phyloP scores from a whole-genome alignment of 2,113 vertebrate species.

The Rattus norvegicus region GRCr8 NC_086023.1:40313001-40313500 shows the following conservation, averaged over 20 bases:
- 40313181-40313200: neutral
- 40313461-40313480: neutral
- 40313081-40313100: neutral
- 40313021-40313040: neutral
- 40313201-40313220: constrained; percentile 18
- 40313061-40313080: neutral
- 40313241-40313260: neutral
- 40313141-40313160: neutral
- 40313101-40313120: neutral
- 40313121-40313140: neutral
- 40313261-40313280: neutral
- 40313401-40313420: neutral
- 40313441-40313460: neutral
- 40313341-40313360: neutral
- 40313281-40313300: neutral
- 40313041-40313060: neutral
- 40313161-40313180: neutral
- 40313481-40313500: neutral
- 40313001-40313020: no score
- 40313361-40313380: neutral
- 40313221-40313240: neutral
- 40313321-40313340: constrained; percentile 2
- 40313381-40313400: neutral
- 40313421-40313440: neutral
- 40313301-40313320: neutral